Evolutionary conservation across 2,113 vertebrate species (phyloP).

Genomic region (Azemiops feae): DNA sequence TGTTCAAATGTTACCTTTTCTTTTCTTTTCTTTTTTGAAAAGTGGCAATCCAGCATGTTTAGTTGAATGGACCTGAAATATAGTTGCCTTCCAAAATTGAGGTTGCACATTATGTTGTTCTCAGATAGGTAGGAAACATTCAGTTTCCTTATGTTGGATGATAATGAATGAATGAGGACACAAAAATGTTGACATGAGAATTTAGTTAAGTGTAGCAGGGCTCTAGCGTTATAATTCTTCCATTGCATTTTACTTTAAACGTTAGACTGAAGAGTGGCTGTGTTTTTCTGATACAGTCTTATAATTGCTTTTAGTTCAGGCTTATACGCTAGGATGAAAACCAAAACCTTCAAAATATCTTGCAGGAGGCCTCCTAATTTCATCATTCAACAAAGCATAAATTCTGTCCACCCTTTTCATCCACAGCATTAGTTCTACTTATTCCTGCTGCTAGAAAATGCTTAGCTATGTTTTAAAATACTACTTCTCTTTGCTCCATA

Average conservation of each 20-base stretch:
- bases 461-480: slow-evolving; percentile 40
- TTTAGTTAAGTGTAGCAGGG: background rate
- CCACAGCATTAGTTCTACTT: background rate
- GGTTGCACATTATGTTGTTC: background rate
- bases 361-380: slow-evolving; percentile 1
- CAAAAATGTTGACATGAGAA: background rate
- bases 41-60: background rate
- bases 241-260: background rate
- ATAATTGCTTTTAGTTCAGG: background rate
- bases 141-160: background rate
- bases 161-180: background rate
- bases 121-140: background rate
- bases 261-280: background rate
- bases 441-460: slow-evolving; percentile 39
- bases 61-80: background rate
- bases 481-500: background rate
- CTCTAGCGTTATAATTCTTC: background rate
- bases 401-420: background rate
- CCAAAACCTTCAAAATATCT: background rate
- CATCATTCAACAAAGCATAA: background rate
- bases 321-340: background rate
- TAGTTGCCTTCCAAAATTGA: background rate
- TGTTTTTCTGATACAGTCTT: background rate
- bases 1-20: background rate
- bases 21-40: background rate